Evolutionary conservation across 1,140 invertebrate species (phyloP).

Genomic region (Charaxes varanes): DNA sequence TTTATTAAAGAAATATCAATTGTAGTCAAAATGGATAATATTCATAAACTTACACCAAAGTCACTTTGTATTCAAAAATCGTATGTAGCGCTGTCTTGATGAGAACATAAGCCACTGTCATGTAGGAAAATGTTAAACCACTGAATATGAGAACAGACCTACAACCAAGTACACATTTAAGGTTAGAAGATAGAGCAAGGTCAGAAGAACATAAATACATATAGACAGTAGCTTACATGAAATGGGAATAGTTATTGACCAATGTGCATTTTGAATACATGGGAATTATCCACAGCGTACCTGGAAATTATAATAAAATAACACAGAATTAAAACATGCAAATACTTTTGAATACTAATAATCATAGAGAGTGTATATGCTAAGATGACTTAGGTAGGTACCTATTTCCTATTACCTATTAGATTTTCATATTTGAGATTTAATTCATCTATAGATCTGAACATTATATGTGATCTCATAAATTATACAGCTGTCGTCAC

Average conservation of each 20-base stretch:
- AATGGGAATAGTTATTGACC: conserved; percentile 43
- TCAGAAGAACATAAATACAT: background rate
- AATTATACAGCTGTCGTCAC: too few relatives aligned
- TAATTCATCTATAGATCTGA: too few relatives aligned
- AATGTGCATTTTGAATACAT: conserved; percentile 58
- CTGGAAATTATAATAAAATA: conserved; percentile 24
- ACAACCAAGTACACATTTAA: conserved; percentile 8
- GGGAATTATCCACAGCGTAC: conserved; percentile 57
- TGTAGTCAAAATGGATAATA: background rate
- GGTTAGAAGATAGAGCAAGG: too few relatives aligned
- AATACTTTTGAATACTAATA: too few relatives aligned
- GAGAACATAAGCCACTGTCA: conserved; percentile 41
- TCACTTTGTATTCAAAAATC: conserved; percentile 60
- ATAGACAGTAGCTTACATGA: conserved; percentile 35
- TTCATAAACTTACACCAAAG: conserved; percentile 64
- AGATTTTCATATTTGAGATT: too few relatives aligned
- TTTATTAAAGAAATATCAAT: too few relatives aligned
- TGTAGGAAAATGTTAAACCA: conserved; percentile 49
- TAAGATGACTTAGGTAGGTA: too few relatives aligned
- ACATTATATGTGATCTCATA: too few relatives aligned
- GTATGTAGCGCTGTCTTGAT: conserved; percentile 56
- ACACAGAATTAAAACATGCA: conserved; percentile 1
- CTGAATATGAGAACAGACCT: conserved; percentile 47
- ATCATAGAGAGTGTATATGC: too few relatives aligned
- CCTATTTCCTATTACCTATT: too few relatives aligned